Evolutionary conservation across 53 echinoderm and acorn worm species (phyloP).

Genomic region (Holothuria scabra): DNA sequence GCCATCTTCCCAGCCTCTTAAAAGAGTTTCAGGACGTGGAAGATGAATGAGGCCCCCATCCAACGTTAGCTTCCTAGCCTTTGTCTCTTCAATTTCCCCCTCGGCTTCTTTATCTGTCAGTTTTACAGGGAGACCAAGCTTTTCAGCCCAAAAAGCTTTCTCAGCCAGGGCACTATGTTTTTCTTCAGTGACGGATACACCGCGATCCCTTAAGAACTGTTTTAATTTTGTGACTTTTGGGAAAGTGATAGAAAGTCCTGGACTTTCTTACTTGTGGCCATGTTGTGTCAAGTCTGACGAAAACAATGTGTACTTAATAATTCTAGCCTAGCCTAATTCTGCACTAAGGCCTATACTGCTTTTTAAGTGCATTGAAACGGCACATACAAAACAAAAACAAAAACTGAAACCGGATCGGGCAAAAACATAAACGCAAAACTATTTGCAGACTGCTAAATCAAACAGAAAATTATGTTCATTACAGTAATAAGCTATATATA

Average conservation of each 20-base stretch:
- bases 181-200: constrained; percentile 48
- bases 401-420: too few relatives aligned
- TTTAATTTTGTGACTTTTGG: constrained; percentile 41
- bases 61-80: constrained; percentile 51
- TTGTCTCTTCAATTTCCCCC: constrained; percentile 37
- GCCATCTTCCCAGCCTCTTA: constrained; percentile 63
- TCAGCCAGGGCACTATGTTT: constrained; percentile 55
- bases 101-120: constrained; percentile 54
- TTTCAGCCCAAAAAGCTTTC: constrained; percentile 67
- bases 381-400: too few relatives aligned
- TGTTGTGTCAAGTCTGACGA: too few relatives aligned
- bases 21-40: constrained; percentile 62
- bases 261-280: not conserved
- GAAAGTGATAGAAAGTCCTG: constrained; percentile 25
- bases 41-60: constrained; percentile 63
- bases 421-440: too few relatives aligned
- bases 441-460: too few relatives aligned
- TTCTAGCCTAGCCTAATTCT: too few relatives aligned
- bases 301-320: too few relatives aligned
- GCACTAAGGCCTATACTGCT: too few relatives aligned
- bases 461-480: too few relatives aligned
- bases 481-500: too few relatives aligned
- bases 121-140: constrained; percentile 55
- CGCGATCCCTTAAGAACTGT: constrained; percentile 54
- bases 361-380: too few relatives aligned